Evolutionary conservation across 2,888 invertebrate species (phyloP).

Genomic region (Parnassius smintheus): DNA sequence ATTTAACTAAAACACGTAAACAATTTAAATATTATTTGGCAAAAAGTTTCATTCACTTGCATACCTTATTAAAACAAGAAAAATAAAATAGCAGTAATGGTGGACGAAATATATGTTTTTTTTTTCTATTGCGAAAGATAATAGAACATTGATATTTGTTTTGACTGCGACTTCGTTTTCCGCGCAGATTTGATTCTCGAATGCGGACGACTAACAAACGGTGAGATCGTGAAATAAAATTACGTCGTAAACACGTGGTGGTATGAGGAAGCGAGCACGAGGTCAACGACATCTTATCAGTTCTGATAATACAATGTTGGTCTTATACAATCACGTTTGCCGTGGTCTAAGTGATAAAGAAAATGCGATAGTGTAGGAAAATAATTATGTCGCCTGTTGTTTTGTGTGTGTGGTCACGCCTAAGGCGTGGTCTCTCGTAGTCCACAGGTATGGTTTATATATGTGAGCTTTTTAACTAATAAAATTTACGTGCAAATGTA

Average conservation of each 20-base stretch:
- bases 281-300: constrained; percentile 60
- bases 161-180: not conserved
- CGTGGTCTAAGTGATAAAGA: constrained; percentile 27
- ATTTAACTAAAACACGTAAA: too few species aligned
- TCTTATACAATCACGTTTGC: constrained; percentile 34
- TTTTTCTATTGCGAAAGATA: too few species aligned
- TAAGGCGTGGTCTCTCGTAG: not conserved
- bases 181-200: not conserved
- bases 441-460: not conserved
- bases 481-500: too few species aligned
- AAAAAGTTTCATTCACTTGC: too few species aligned
- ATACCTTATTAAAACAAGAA: too few species aligned
- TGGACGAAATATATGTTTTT: too few species aligned
- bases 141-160: too few species aligned
- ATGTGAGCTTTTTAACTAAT: too few species aligned
- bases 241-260: constrained; percentile 30
- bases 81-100: too few species aligned
- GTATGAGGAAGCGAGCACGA: constrained; percentile 48
- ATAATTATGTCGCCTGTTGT: constrained; percentile 24
- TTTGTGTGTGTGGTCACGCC: constrained; percentile 3
- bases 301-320: constrained; percentile 58
- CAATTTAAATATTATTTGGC: too few species aligned
- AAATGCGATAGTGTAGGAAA: constrained; percentile 26
- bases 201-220: constrained; percentile 2
- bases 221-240: constrained; percentile 22